Conservation (phyloP, 2,113 vertebrate genomes). For the Istiophorus platypterus region DNA sequence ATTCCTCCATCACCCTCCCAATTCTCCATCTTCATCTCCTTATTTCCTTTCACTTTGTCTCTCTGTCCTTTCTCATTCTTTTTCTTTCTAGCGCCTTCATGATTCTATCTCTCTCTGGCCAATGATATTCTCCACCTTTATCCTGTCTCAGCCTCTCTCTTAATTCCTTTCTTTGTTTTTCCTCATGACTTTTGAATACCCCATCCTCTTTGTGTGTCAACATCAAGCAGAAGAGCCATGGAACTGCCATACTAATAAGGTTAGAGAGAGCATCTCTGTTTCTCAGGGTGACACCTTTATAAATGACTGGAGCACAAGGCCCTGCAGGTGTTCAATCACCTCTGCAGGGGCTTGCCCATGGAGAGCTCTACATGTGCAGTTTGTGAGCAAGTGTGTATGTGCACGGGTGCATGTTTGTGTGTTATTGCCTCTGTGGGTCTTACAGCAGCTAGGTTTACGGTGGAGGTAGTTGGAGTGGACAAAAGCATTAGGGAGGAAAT, state of each 20-base stretch:
- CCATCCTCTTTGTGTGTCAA: conserved; percentile 55
- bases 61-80: conserved; percentile 12
- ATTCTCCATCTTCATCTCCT: conserved; percentile 41
- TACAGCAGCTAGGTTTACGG: conserved; percentile 60
- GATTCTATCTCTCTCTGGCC: conserved; percentile 13
- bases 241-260: conserved; percentile 76
- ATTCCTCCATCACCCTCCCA: conserved; percentile 46
- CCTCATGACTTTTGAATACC: conserved; percentile 11
- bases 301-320: conserved; percentile 69
- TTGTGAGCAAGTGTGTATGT: conserved; percentile 21
- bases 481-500: conserved; percentile 72
- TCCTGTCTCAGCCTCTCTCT: conserved; percentile 1
- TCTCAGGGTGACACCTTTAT: conserved; percentile 77
- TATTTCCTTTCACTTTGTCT: conserved; percentile 31
- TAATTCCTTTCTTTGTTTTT: conserved; percentile 22
- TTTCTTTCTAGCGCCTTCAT: conserved; percentile 19
- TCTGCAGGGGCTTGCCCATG: conserved; percentile 60
- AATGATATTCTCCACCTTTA: conserved; percentile 26
- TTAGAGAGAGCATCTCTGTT: conserved; percentile 78
- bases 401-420: conserved; percentile 13
- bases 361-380: conserved; percentile 51
- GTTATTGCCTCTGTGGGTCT: conserved; percentile 59
- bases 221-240: conserved; percentile 53
- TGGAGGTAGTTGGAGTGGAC: conserved; percentile 70
- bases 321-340: conserved; percentile 77